Evolutionary conservation across 2,797 vertebrate species (phyloP), one percentile per base, ranked within the genome.

Genomic region (Tokudaia tokunoshimensis): DNA sequence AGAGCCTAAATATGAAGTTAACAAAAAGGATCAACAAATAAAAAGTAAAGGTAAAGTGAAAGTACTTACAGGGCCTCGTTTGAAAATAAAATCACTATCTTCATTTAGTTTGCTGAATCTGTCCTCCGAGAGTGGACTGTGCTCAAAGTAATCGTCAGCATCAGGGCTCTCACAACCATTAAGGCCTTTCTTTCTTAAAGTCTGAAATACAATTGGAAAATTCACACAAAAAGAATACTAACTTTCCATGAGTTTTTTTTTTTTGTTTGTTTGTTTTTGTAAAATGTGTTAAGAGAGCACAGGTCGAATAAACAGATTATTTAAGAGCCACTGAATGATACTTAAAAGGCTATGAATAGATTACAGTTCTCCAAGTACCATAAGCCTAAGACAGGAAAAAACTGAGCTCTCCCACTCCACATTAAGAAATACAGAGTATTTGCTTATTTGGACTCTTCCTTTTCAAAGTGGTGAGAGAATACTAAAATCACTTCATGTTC

Each of bases 181-280:
- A 99, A 99, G 99, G 99, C 99, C 99, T 99, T 99, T 99, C 99
- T 99, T 99, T 99, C 99, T 99, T 99, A 99, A 99, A 98, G 99
- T 99, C 99, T 99, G 99, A 99, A 99, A 99, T 99, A 99, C 99
- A 99, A 99, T 99, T 99, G 99, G 99, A 99, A 99, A 99, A 99
- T 99, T 99, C 99, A 99, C 99, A 99, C 98, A 99, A 98, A 99
- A 97, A 98, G 98, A 98, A 98, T 98, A 98, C 99, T 99, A 98
- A 98, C 98, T 98, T 97, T 98, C 98, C 98, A 97, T 95, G 95
- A 98, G 96, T 78, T 96, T 85, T 47, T 94, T 85, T 47, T 94
- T 26, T 85, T 72, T 72, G 67, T n/a, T 91, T 41, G 41, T 41
- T 95, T 98, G 76, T 70, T 87, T 57, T 41, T 84, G 94, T 95